Conservation (phyloP, 2,888 invertebrate genomes). For the Vesta saturnalis region DNA sequence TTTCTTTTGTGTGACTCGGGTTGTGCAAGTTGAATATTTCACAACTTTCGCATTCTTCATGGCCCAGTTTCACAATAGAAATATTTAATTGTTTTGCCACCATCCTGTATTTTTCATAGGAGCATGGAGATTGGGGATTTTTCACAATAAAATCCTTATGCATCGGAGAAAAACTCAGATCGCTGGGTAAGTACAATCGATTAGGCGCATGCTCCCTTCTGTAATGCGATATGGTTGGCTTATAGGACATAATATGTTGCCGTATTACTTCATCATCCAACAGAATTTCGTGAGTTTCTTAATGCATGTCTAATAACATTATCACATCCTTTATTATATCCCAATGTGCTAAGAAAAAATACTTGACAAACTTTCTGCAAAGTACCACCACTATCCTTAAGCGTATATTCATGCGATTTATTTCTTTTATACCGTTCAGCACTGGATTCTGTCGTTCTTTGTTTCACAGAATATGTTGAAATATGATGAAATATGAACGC, state of each 20-base stretch:
- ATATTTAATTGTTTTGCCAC: not conserved
- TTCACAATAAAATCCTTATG: not conserved
- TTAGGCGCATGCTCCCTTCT: not conserved
- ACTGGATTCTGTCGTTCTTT: conserved; percentile 4
- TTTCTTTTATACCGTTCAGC: conserved; percentile 5
- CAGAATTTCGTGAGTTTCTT: conserved; percentile 6
- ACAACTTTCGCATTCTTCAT: conserved; percentile 9
- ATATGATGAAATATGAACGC: conserved; percentile 9
- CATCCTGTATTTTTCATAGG: conserved; percentile 11
- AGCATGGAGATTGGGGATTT: conserved; percentile 3
- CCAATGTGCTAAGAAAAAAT: conserved; percentile 3
- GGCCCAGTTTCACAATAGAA: not conserved
- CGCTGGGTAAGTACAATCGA: not conserved
- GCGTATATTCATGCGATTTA: conserved; percentile 3
- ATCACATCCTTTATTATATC: conserved; percentile 4
- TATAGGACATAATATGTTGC: not conserved
- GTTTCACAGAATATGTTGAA: conserved; percentile 2
- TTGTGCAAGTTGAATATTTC: conserved; percentile 1
- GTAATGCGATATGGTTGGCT: conserved; percentile 5
- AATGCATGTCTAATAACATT: conserved; percentile 6
- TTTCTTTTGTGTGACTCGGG: not conserved
- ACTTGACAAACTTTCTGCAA: conserved; percentile 8
- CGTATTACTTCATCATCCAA: not conserved
- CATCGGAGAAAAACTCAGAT: not conserved
- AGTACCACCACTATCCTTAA: conserved; percentile 5